A percentile compares a stretch with the other conserved stretches of the same genome.
These are phyloP conservation scores for Cotesia typhae DNA, from an alignment of 1,140 invertebrate species.

Conservation along the genomic window DNA sequence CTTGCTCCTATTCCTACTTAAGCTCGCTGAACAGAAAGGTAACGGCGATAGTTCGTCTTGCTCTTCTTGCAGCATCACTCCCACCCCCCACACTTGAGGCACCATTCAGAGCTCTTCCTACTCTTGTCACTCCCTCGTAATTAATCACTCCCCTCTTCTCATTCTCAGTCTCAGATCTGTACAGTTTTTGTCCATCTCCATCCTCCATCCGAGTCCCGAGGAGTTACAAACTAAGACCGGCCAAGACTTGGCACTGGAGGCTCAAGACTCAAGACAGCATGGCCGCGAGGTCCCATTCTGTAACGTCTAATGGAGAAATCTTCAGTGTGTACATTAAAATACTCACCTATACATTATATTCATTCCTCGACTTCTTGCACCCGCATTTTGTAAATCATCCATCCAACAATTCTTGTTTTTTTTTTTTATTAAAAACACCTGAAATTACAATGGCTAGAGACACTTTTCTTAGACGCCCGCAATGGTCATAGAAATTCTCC, in stretches of 20 bases:
- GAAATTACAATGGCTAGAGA: no score
- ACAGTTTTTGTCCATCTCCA: conserved; percentile 39
- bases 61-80: conserved; percentile 2
- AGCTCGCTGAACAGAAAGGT: no score
- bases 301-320: background rate
- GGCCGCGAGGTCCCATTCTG: conserved; percentile 1
- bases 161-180: conserved; percentile 34
- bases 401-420: no score
- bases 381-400: no score
- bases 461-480: no score
- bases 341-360: no score
- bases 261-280: conserved; percentile 9
- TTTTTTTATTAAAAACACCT: no score
- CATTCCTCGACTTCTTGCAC: no score
- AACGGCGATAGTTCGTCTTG: background rate
- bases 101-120: conserved; percentile 43
- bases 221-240: background rate
- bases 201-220: background rate
- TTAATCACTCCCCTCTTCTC: conserved; percentile 61
- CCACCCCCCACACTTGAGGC: conserved; percentile 23
- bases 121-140: conserved; percentile 61
- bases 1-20: background rate
- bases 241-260: no score
- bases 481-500: no score
- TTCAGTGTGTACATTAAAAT: no score